A percentile compares a stretch with the other conserved stretches of the same genome.
phyloP scores from a whole-genome alignment of 2,113 vertebrate species.

The Leuciscus idus region DNA sequence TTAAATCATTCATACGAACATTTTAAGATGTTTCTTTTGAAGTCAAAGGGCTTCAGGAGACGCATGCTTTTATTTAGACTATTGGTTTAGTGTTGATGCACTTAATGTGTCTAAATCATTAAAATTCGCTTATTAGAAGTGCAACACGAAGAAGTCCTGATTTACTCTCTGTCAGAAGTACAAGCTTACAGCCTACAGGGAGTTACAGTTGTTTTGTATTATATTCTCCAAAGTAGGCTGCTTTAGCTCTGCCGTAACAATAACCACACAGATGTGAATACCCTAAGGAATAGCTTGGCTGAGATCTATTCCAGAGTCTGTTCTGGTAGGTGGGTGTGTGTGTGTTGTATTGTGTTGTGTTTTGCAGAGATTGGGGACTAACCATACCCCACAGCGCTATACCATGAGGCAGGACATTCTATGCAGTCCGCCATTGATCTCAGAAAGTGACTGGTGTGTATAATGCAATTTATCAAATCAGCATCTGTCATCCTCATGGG shows the following conservation, averaged over 20 bases:
- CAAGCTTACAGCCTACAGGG: conserved; percentile 24
- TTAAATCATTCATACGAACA: conserved; percentile 43
- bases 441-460: conserved; percentile 32
- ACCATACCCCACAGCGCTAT: conserved; percentile 38
- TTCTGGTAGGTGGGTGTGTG: neutral
- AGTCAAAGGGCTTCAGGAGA: conserved; percentile 28
- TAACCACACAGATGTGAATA: conserved; percentile 26
- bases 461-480: conserved; percentile 56
- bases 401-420: conserved; percentile 40
- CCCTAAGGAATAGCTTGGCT: conserved; percentile 31
- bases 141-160: conserved; percentile 4
- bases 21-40: conserved; percentile 21
- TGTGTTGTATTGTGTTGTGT: neutral
- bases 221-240: conserved; percentile 26
- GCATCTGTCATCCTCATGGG: conserved; percentile 47
- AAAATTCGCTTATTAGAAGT: conserved; percentile 7
- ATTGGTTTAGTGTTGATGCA: neutral
- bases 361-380: conserved; percentile 41
- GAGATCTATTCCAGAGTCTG: conserved; percentile 18
- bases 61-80: conserved; percentile 12
- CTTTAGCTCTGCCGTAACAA: conserved; percentile 28
- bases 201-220: conserved; percentile 32
- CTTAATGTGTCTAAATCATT: neutral
- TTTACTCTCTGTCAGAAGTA: conserved; percentile 43
- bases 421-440: conserved; percentile 51